phyloP scores from a whole-genome alignment of 1,140 invertebrate genomes.

The Diabrotica undecimpunctata region DNA sequence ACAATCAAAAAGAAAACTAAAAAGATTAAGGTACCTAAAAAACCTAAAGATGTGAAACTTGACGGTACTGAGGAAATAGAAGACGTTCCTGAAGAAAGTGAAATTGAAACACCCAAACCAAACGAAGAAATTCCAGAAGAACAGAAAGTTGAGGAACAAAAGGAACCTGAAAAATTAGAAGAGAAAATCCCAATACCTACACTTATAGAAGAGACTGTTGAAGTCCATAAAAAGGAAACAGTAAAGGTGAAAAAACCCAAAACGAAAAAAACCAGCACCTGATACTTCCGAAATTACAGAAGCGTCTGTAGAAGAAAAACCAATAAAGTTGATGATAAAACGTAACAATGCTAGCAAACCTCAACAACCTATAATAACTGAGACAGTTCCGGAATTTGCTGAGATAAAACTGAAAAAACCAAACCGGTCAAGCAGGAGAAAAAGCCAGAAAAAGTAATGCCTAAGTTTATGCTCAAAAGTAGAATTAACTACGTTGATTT shows the following conservation, averaged over 20 bases:
- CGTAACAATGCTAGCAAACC: constrained; percentile 22
- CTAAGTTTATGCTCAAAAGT: constrained; percentile 64
- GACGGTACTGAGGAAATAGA: constrained; percentile 41
- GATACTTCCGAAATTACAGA: constrained; percentile 48
- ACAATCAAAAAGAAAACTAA: constrained; percentile 37
- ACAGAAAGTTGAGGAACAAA: constrained; percentile 47
- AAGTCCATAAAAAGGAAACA: not conserved
- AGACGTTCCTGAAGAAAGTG: constrained; percentile 48
- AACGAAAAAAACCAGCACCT: constrained; percentile 57
- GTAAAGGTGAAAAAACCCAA: constrained; percentile 48
- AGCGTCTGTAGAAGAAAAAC: constrained; percentile 9
- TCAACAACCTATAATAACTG: constrained; percentile 23
- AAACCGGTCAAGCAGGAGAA: constrained; percentile 39
- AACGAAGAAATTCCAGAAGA: constrained; percentile 39
- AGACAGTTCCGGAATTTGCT: constrained; percentile 35
- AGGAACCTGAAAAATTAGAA: constrained; percentile 46
- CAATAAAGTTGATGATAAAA: constrained; percentile 15
- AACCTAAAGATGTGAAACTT: constrained; percentile 28
- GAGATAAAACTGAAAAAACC: constrained; percentile 43
- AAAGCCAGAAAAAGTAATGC: constrained; percentile 50
- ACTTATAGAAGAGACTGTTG: constrained; percentile 38
- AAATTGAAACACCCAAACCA: constrained; percentile 46
- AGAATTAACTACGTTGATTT: constrained; percentile 59
- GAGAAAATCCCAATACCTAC: constrained; percentile 32
- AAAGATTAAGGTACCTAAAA: constrained; percentile 38